Conservation (phyloP, 1,140 invertebrate species). For the Lethrus apterus region DNA sequence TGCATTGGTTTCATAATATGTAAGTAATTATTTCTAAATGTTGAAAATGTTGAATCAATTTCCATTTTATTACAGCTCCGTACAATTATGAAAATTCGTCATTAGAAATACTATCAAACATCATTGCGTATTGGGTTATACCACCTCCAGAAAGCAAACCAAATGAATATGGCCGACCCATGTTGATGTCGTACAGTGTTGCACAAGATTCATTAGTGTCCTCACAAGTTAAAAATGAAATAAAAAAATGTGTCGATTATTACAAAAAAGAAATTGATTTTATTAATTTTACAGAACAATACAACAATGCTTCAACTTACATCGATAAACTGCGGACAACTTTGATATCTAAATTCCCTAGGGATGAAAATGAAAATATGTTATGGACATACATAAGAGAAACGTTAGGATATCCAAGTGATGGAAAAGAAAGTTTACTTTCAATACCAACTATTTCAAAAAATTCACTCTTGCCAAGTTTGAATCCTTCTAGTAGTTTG, state of each 20-base stretch:
- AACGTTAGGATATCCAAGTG: slow-evolving; percentile 46
- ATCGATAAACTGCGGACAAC: slow-evolving; percentile 71
- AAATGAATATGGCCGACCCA: slow-evolving; percentile 83
- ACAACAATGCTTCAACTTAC: slow-evolving; percentile 64
- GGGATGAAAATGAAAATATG: slow-evolving; percentile 55
- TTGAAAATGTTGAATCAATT: not conserved
- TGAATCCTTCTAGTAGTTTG: slow-evolving; percentile 43
- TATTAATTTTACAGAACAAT: slow-evolving; percentile 70
- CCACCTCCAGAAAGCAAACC: slow-evolving; percentile 86
- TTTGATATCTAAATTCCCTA: slow-evolving; percentile 56
- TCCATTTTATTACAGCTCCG: slow-evolving; percentile 60
- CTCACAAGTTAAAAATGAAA: slow-evolving; percentile 76
- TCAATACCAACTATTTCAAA: slow-evolving; percentile 48
- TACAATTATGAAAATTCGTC: slow-evolving; percentile 73
- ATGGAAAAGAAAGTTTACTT: slow-evolving; percentile 48
- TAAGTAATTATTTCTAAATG: slow-evolving; percentile 50
- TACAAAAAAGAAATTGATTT: slow-evolving; percentile 71
- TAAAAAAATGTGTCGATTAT: slow-evolving; percentile 79
- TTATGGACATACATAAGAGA: slow-evolving; percentile 56
- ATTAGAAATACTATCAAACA: slow-evolving; percentile 58
- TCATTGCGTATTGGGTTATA: slow-evolving; percentile 89
- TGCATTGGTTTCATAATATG: slow-evolving; percentile 90
- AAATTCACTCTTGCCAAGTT: slow-evolving; percentile 38
- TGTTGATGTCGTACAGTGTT: slow-evolving; percentile 80
- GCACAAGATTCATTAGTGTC: slow-evolving; percentile 75